Percentiles rank a stretch among this genome's conserved stretches.
phyloP scores from a whole-genome alignment of 1,140 invertebrate species.

The Hermatobates lingyangjiaoensis region DNA sequence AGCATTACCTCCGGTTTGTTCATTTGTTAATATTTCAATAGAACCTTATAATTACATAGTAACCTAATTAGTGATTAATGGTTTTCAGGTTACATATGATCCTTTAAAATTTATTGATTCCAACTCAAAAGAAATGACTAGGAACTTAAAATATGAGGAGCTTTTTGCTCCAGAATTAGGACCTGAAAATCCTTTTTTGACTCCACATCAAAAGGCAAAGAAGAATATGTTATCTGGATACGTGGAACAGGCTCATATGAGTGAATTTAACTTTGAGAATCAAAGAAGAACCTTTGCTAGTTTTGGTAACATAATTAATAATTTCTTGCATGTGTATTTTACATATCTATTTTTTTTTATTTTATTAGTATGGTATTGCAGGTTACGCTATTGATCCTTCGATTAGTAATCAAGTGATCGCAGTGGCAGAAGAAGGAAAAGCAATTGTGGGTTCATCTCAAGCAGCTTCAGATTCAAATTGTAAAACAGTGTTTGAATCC shows the following conservation, averaged over 20 bases:
- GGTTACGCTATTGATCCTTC: constrained; percentile 92
- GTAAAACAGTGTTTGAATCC: constrained; percentile 77
- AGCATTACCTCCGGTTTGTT: constrained; percentile 51
- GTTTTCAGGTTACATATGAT: constrained; percentile 20
- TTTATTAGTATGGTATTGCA: constrained; percentile 19
- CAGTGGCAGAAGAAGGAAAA: constrained; percentile 32
- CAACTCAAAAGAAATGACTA: constrained; percentile 55
- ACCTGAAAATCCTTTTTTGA: constrained; percentile 79
- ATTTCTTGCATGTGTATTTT: background rate
- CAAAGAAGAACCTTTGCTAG: constrained; percentile 87
- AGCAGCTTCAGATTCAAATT: constrained; percentile 38
- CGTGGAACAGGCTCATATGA: constrained; percentile 87
- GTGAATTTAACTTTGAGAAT: constrained; percentile 95
- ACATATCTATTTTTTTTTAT: constrained; percentile 8
- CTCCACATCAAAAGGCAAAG: constrained; percentile 62
- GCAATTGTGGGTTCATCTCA: constrained; percentile 45
- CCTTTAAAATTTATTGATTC: constrained; percentile 44
- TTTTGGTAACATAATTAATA: constrained; percentile 39
- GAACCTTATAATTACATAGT: constrained; percentile 7
- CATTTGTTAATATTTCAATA: constrained; percentile 7
- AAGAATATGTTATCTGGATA: constrained; percentile 89
- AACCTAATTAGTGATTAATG: constrained; percentile 4
- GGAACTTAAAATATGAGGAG: constrained; percentile 92
- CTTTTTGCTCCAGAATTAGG: constrained; percentile 81
- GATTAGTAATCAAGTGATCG: constrained; percentile 23